A percentile compares a stretch with the other conserved stretches of the same genome.
phyloP scores from a whole-genome alignment of 2,797 vertebrate species.

The Semaprochilodus insignis region DNA sequence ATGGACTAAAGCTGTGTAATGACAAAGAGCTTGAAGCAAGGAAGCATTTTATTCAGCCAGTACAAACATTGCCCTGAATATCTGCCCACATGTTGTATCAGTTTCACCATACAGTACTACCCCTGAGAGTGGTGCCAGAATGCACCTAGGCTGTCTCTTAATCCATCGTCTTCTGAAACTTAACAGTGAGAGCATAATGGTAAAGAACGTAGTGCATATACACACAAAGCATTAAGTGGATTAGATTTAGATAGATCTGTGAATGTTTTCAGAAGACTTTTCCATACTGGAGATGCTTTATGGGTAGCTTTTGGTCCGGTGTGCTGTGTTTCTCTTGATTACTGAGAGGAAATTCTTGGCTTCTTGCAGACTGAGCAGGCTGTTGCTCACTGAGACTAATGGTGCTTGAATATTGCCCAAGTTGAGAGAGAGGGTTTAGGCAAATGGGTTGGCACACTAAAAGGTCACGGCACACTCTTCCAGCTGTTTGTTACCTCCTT shows the following conservation, averaged over 20 bases:
- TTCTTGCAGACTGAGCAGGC: slow-evolving; percentile 21
- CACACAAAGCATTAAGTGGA: slow-evolving; percentile 33
- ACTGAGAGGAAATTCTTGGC: slow-evolving; percentile 32
- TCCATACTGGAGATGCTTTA: slow-evolving; percentile 42
- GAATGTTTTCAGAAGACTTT: slow-evolving; percentile 30
- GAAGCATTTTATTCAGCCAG: slow-evolving; percentile 42
- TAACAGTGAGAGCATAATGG: background rate
- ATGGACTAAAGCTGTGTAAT: slow-evolving; percentile 47
- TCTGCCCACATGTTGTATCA: slow-evolving; percentile 33
- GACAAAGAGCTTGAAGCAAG: slow-evolving; percentile 36
- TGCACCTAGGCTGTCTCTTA: slow-evolving; percentile 17
- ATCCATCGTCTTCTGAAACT: slow-evolving; percentile 22
- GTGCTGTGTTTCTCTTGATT: slow-evolving; percentile 31
- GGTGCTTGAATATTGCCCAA: slow-evolving; percentile 42
- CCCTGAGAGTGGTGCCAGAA: background rate
- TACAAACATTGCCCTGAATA: slow-evolving; percentile 35
- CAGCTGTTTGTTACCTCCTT: slow-evolving; percentile 50
- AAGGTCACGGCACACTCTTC: slow-evolving; percentile 56
- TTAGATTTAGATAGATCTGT: slow-evolving; percentile 25
- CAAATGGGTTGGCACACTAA: slow-evolving; percentile 50
- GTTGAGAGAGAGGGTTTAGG: slow-evolving; percentile 46
- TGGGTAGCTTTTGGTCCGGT: slow-evolving; percentile 8
- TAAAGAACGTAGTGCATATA: slow-evolving; percentile 32
- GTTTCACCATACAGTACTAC: slow-evolving; percentile 19
- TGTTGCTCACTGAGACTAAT: slow-evolving; percentile 26